phyloP scores from a whole-genome alignment of 2,888 invertebrate species.

The Tenthredo livida region DNA sequence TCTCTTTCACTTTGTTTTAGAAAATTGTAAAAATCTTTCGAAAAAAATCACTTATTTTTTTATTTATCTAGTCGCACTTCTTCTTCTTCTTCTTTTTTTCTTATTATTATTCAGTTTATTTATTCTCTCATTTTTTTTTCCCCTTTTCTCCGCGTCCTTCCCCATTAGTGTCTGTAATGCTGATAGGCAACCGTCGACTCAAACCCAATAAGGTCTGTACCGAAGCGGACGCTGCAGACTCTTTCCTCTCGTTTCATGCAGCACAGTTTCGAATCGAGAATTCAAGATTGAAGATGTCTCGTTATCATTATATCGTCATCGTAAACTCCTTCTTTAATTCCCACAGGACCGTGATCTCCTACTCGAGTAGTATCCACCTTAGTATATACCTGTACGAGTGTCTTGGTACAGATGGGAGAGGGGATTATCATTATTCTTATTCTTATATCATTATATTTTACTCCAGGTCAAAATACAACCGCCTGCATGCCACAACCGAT shows the following conservation, averaged over 20 bases:
- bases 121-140: not conserved
- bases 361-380: not conserved
- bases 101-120: constrained; percentile 10
- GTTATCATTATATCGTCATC: constrained; percentile 51
- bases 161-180: constrained; percentile 34
- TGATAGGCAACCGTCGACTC: constrained; percentile 40
- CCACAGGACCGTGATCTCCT: not conserved
- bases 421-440: not conserved
- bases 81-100: not conserved
- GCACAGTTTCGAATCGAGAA: constrained; percentile 29
- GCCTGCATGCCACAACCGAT: too few species aligned
- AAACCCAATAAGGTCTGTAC: not conserved
- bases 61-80: not conserved
- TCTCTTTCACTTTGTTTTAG: too few species aligned
- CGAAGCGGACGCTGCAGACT: constrained; percentile 4
- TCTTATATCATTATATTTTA: not conserved
- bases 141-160: not conserved
- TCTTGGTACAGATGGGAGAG: not conserved
- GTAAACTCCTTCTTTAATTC: constrained; percentile 32
- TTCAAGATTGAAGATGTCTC: constrained; percentile 50
- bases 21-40: constrained; percentile 68
- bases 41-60: constrained; percentile 56
- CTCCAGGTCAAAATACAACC: not conserved
- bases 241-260: not conserved
- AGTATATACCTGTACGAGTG: not conserved